Evolutionary conservation across 2,113 vertebrate species (phyloP).

Genomic region (Collichthys lucidus): DNA sequence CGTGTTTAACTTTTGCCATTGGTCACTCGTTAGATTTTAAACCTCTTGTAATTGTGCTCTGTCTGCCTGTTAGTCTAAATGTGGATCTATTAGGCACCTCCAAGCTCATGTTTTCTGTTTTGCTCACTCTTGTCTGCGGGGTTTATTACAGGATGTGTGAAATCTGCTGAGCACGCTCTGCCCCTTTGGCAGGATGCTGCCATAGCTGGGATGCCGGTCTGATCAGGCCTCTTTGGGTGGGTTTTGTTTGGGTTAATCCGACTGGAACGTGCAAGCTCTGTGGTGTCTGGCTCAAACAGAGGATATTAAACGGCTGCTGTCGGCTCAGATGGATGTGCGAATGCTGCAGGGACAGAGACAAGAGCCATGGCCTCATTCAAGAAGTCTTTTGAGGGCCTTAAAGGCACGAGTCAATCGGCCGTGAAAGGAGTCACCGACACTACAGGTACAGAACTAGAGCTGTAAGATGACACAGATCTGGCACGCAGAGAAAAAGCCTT

Average conservation of each 20-base stretch:
- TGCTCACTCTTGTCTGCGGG: slow-evolving; percentile 53
- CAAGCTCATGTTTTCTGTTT: slow-evolving; percentile 35
- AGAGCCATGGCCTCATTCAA: slow-evolving; percentile 82
- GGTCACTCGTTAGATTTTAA: neutral
- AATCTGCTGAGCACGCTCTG: slow-evolving; percentile 78
- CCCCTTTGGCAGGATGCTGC: slow-evolving; percentile 47
- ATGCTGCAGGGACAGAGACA: slow-evolving; percentile 36
- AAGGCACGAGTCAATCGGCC: slow-evolving; percentile 74
- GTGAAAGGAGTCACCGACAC: slow-evolving; percentile 77
- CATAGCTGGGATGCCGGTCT: slow-evolving; percentile 77
- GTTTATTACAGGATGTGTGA: slow-evolving; percentile 54
- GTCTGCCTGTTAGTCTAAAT: slow-evolving; percentile 13
- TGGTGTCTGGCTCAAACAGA: slow-evolving; percentile 56
- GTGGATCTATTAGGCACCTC: slow-evolving; percentile 2
- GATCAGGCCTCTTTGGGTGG: slow-evolving; percentile 62
- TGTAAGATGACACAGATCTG: neutral
- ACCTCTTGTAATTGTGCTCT: slow-evolving; percentile 10
- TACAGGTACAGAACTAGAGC: slow-evolving; percentile 73
- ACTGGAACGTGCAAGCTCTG: slow-evolving; percentile 65
- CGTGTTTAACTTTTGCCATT: slow-evolving; percentile 11
- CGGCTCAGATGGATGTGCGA: slow-evolving; percentile 44
- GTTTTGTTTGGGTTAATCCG: slow-evolving; percentile 80
- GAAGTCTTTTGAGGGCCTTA: slow-evolving; percentile 82
- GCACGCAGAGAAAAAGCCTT: neutral
- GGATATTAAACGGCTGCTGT: slow-evolving; percentile 81